These are phyloP conservation scores for Samia ricini DNA, from an alignment of 1,140 invertebrate species.

Conservation along the genomic window DNA sequence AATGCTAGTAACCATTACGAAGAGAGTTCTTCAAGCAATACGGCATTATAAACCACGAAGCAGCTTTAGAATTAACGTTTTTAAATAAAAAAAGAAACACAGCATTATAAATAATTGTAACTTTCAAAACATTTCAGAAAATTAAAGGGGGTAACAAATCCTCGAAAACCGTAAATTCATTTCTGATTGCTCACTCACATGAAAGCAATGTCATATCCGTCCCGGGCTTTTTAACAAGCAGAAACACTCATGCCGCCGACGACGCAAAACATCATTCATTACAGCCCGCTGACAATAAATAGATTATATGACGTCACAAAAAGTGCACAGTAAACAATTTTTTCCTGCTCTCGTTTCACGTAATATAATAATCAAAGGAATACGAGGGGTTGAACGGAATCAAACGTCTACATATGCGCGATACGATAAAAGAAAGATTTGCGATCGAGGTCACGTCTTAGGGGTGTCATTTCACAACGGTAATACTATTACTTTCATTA, in stretches of 20 bases:
- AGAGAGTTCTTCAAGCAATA: no score
- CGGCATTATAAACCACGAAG: no score
- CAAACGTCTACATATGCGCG: constrained; percentile 64
- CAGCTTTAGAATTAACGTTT: no score
- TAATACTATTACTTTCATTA: not conserved
- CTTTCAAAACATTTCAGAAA: not conserved
- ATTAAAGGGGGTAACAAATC: constrained; percentile 12
- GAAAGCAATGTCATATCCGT: constrained; percentile 38
- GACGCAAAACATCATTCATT: constrained; percentile 66
- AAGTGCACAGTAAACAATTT: constrained; percentile 61
- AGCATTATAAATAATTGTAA: not conserved
- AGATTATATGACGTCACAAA: constrained; percentile 65
- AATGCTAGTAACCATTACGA: no score
- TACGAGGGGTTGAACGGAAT: constrained; percentile 60
- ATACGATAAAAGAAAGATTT: constrained; percentile 11
- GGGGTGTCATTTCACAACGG: not conserved
- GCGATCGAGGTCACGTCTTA: constrained; percentile 9
- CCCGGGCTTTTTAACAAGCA: constrained; percentile 36
- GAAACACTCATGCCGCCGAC: constrained; percentile 37
- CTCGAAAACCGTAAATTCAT: constrained; percentile 28
- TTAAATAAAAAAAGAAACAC: no score
- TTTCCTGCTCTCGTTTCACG: constrained; percentile 53
- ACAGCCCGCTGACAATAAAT: constrained; percentile 63
- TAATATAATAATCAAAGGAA: constrained; percentile 75
- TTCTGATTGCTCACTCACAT: constrained; percentile 39